Evolutionary conservation across 2,888 invertebrate genomes (phyloP).

Genomic region (Apotomis betuletana): DNA sequence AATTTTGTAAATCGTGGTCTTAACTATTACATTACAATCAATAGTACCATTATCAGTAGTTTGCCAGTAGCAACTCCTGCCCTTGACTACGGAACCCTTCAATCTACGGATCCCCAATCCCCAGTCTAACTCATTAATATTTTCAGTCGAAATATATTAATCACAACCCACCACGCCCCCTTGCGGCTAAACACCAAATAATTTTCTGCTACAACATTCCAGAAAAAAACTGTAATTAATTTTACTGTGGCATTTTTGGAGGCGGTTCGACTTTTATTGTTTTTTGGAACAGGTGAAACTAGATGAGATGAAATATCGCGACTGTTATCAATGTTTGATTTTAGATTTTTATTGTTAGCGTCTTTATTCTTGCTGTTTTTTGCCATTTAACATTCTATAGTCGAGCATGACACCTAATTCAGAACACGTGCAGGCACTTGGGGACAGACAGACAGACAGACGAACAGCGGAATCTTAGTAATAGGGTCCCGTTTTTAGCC

Average conservation of each 20-base stretch:
- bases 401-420: too few species aligned
- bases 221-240: constrained; percentile 79
- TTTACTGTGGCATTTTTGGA: constrained; percentile 71
- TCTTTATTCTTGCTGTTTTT: constrained; percentile 49
- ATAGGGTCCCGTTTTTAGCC: too few species aligned
- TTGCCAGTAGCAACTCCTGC: constrained; percentile 1
- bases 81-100: constrained; percentile 13
- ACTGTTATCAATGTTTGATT: constrained; percentile 56
- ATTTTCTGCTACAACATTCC: constrained; percentile 76
- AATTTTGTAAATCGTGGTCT: too few species aligned
- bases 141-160: constrained; percentile 81
- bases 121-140: constrained; percentile 69
- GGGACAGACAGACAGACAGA: too few species aligned
- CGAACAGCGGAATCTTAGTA: too few species aligned
- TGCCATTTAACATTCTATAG: too few species aligned
- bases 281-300: constrained; percentile 66
- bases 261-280: constrained; percentile 61
- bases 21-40: too few species aligned
- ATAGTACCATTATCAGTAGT: background rate
- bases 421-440: too few species aligned
- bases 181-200: constrained; percentile 81
- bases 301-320: constrained; percentile 63
- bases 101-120: constrained; percentile 30
- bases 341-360: constrained; percentile 48
- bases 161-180: constrained; percentile 74